Base-by-base conservation (phyloP, 2,888 invertebrate genomes). In the Drosophila neotestacea region DNA sequence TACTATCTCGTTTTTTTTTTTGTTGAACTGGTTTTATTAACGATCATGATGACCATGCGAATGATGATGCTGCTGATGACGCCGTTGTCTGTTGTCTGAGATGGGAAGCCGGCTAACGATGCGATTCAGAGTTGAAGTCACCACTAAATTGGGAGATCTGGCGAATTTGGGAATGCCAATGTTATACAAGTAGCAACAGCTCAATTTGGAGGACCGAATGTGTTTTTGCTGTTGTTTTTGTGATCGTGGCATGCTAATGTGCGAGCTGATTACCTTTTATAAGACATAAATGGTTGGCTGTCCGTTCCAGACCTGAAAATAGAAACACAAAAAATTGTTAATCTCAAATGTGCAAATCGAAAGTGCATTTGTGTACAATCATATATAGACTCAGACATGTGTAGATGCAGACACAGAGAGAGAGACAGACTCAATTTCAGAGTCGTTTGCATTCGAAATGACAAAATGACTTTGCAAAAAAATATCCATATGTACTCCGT, bases 201-300 rank as follows among this genome's bases (percentile, higher is more conserved):
- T 87, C 72, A 66, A 73, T 81, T 73, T 72, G 59, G 77, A 27
- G 38, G 39, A 38, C 41, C 46, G 22, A 66, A 56, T 51, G 65
- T 28, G 46, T 44, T 39, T 32, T 36, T 46, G 51, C 51, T 61
- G 68, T 58, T 75, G 58, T 62, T 60, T 77, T 42, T 50, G 34
- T 41, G 42, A 28, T 59, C 48, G 46, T 59, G 47, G 76, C 59
- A 68, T 77, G 83, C 81, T 80, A 77, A 78, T 81, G 66, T 78
- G 67, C 34, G 28, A 56, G 60, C 66, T 79, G 76, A 73, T 85
- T 86, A 84, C 89, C 85, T 90, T 81, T 75, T 80, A 78, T 71
- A 85, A 77, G 75, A 80, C 89, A 86, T 81, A 88, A 85, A 82
- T 79, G 87, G 73, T 68, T 67, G 47, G 32, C 77, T 44, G 62